Base-by-base conservation (phyloP, 30 jellyfish, hydroid and myxozoan species). In the Haliclystus octoradiatus region DNA sequence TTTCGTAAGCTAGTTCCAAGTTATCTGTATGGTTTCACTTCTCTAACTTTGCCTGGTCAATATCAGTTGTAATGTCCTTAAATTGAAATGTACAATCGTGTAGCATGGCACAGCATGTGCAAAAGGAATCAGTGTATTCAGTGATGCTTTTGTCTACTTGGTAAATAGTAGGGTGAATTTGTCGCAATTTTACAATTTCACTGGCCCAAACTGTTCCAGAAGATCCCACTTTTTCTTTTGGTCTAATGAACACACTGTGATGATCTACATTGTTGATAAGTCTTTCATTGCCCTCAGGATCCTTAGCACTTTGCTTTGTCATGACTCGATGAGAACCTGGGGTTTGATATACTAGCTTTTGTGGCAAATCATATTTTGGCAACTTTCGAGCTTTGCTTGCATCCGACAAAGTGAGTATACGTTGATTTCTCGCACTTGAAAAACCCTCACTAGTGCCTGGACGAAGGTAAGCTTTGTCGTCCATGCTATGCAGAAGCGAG, bases 391-490 rank as follows among this genome's bases (percentile, higher is more conserved):
- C 76, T 35, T 66, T 66, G 22, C 46, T 35, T 65, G 25, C 32
- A 33, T 66, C 76, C 34, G 33, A 0, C 29, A 66, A 3, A 33
- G 76, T 66, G 1, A 66, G 28, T 0, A 66, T 66, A 7, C 28
- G 34, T 33, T 66, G 76, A 40, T 66, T 66, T 66, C 76, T 31
- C 22, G 28, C 65, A 33, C 29, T 35, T 13, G 76, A 31, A 66
- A 30, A 66, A 1, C 76, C 76, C 14, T 66, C 76, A 28, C 65
- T 33, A 0, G 76, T 66, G 15, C 76, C 76, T 29, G 76, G 76
- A 33, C 66, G 65, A 19, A 66, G 28, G 28, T 66, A 66, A 7
- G 76, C 76, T 66, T 31, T 66, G 32, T 1, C 76, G 28, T 66
- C 65, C 0, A 66, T 66, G 32, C 76, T 66, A 26, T 66, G 76